A percentile compares a stretch with the other conserved stretches of the same genome.
Conservation (phyloP, 2,888 invertebrate genomes). For the Cosmia pyralina region DNA sequence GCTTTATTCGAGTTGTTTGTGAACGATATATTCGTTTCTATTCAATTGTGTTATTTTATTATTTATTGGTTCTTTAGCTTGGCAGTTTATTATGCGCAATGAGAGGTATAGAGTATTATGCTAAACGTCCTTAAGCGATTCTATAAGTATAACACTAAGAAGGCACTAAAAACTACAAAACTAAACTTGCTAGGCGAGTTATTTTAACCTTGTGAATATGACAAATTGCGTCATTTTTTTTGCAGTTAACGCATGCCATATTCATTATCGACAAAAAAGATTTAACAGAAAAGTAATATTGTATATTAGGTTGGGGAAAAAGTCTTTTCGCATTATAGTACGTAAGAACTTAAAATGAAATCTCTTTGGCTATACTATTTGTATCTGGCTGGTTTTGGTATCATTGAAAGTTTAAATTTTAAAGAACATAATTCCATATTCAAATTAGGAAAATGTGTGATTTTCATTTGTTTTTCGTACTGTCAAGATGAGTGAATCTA, state of each 20-base stretch:
- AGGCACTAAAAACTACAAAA: constrained; percentile 28
- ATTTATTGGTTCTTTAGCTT: constrained; percentile 41
- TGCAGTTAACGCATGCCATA: constrained; percentile 17
- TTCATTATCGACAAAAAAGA: constrained; percentile 29
- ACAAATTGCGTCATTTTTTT: constrained; percentile 42
- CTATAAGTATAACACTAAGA: constrained; percentile 17
- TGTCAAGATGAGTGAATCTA: too few species aligned
- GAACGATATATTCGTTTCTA: constrained; percentile 49
- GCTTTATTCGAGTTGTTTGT: constrained; percentile 53
- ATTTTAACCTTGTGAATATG: constrained; percentile 48
- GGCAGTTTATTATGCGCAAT: constrained; percentile 41
- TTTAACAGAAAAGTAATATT: constrained; percentile 16
- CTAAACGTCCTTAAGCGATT: constrained; percentile 15
- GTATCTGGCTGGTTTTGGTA: too few species aligned
- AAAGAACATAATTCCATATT: too few species aligned
- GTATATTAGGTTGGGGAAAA: too few species aligned
- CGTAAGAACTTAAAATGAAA: too few species aligned
- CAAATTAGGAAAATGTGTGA: too few species aligned
- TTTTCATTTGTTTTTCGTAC: too few species aligned
- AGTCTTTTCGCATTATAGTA: too few species aligned
- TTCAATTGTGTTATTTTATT: constrained; percentile 42
- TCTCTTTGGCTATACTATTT: too few species aligned
- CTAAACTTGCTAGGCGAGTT: constrained; percentile 19
- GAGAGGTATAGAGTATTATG: constrained; percentile 17
- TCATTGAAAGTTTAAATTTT: too few species aligned